These are phyloP conservation scores for Genyomyrus donnyi DNA, from an alignment of 2,113 vertebrate genomes.

Conservation along the genomic window DNA sequence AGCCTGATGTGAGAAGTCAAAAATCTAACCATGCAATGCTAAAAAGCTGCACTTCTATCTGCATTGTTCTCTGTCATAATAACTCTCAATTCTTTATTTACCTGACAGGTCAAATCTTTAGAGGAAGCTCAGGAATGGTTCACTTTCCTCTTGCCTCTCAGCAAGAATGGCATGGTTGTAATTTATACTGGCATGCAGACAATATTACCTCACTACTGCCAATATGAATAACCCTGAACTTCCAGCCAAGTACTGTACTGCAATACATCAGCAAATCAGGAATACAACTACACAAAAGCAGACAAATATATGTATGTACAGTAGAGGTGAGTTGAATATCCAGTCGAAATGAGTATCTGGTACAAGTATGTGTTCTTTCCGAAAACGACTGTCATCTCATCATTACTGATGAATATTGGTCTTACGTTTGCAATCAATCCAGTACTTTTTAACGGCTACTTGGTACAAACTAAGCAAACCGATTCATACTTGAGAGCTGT, in stretches of 20 bases:
- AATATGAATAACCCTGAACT: constrained; percentile 5
- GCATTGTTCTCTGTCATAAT: background rate
- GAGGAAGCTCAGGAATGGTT: background rate
- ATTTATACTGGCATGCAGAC: constrained; percentile 19
- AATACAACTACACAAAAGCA: background rate
- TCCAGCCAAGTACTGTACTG: background rate
- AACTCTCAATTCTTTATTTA: constrained; percentile 2
- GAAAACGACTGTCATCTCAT: background rate
- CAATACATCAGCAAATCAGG: background rate
- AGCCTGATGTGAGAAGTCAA: background rate
- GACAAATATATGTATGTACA: background rate
- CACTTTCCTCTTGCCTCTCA: background rate
- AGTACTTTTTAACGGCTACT: background rate
- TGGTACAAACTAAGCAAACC: background rate
- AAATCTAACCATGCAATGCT: background rate
- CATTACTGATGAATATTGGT: background rate
- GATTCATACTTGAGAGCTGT: background rate
- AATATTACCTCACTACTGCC: background rate
- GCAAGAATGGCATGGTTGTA: constrained; percentile 1
- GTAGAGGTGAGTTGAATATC: background rate
- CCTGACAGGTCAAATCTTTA: constrained; percentile 2
- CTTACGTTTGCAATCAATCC: background rate
- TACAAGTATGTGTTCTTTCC: background rate
- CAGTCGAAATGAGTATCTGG: background rate
- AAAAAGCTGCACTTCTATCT: background rate